Percentiles rank a stretch among this genome's conserved stretches.
These are phyloP conservation scores for Diaprepes abbreviatus DNA, from an alignment of 2,888 invertebrate species.

Conservation along the genomic window DNA sequence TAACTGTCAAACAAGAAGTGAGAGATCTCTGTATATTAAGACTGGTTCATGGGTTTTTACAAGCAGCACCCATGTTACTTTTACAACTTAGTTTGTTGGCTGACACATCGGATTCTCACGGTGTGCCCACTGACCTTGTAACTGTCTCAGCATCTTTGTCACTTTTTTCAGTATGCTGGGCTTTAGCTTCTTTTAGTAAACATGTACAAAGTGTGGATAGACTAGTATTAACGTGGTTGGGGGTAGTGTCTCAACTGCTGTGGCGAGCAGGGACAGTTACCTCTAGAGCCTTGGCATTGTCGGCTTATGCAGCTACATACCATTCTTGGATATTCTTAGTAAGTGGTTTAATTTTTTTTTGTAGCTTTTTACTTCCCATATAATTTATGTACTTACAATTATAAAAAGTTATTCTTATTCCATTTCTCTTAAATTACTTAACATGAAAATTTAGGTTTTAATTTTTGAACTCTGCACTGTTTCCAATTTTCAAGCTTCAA, in stretches of 20 bases:
- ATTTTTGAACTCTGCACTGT: too few species aligned
- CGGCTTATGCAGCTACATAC: conserved; percentile 79
- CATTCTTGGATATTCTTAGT: conserved; percentile 64
- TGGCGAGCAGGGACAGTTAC: conserved; percentile 90
- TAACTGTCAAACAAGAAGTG: conserved; percentile 87
- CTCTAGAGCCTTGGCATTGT: conserved; percentile 84
- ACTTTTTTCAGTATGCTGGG: conserved; percentile 91
- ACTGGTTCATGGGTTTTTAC: conserved; percentile 88
- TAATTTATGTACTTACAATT: too few species aligned
- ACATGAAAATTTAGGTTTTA: too few species aligned
- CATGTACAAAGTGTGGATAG: conserved; percentile 89
- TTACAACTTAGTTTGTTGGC: conserved; percentile 82
- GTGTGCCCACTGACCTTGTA: conserved; percentile 81
- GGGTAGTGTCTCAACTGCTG: conserved; percentile 72
- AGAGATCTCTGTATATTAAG: conserved; percentile 82
- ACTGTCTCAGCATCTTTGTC: conserved; percentile 86
- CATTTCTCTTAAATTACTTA: too few species aligned
- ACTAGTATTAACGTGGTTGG: conserved; percentile 73
- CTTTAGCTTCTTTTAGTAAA: conserved; percentile 91
- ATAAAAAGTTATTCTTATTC: too few species aligned
- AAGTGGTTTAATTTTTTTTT: too few species aligned
- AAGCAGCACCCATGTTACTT: conserved; percentile 89
- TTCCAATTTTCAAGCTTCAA: too few species aligned
- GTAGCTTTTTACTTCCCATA: too few species aligned
- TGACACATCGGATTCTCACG: conserved; percentile 55